These are phyloP conservation scores for Cyanocitta stelleri DNA, from an alignment of 2,113 vertebrate genomes.

Conservation along the genomic window DNA sequence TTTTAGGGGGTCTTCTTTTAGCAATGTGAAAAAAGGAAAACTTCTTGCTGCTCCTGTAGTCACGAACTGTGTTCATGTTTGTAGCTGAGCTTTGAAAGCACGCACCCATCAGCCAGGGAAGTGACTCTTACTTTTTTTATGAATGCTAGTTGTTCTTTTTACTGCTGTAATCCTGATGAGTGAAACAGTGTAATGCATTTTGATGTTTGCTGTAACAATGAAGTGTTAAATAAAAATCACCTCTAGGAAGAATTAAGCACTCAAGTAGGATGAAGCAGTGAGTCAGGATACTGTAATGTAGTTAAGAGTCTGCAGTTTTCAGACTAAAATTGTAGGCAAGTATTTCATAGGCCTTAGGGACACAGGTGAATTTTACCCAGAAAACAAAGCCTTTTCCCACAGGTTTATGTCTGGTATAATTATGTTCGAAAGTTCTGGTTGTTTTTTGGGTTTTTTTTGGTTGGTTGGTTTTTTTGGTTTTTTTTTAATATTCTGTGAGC, in stretches of 20 bases:
- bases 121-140: background rate
- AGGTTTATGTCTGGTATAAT: background rate
- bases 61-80: background rate
- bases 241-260: background rate
- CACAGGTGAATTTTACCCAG: background rate
- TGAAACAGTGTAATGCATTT: background rate
- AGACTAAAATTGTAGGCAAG: background rate
- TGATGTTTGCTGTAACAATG: background rate
- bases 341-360: background rate
- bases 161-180: background rate
- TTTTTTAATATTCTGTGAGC: background rate
- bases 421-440: background rate
- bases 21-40: background rate
- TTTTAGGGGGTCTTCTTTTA: background rate
- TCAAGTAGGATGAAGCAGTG: background rate
- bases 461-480: background rate
- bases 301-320: background rate
- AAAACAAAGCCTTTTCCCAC: background rate
- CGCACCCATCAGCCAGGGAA: background rate
- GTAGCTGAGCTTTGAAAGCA: background rate
- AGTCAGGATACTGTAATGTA: background rate
- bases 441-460: background rate
- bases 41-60: background rate
- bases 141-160: background rate
- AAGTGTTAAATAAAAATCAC: background rate